Base-by-base conservation (phyloP, 1,140 invertebrate species). In the Lutraria rhynchaena region DNA sequence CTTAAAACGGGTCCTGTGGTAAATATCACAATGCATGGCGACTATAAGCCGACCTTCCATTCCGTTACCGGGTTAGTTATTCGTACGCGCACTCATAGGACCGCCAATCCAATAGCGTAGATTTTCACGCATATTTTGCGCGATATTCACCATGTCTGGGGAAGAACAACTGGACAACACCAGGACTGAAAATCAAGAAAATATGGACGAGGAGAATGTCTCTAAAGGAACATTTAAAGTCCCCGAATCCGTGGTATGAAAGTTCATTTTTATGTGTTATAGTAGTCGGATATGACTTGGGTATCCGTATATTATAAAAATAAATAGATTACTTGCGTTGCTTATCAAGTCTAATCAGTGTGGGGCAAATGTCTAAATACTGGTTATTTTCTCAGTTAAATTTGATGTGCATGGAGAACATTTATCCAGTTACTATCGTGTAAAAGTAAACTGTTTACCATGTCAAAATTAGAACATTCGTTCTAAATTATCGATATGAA, bases 221-320 rank as follows among this genome's bases (percentile, higher is more conserved):
- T 37, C 31, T 35, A 13, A 58, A 24, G 35, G 33, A 19, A 58
- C 41, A 35, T 73, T 73, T 55, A 73, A 73, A 73, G 70, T 73
- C 44, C 70, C 70, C 24, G 70, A 58, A 58, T 24, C 44, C 17
- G 58, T 58, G 70, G 70, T 73, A 58, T 55, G 9, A 29, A 1
- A 31, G 17, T 55, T 49, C 33, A 46, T 2, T 31, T 22, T 4
- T 17, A 67, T 29, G 7, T 67, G 63, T 2, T 1, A 9, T 67
- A 49, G 63, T 29, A 27, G 22, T 3, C 63, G 63, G 63, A 67
- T 49, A 29, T 31, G 22, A 22, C 2, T 71, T 41, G 27, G 35
- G 37, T 71, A 53, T 51, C 15, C 15, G 27, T 29, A 31, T 19
- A 70, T 1, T 0, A 31, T 53, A 31, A 22, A 19, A 33, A 53